A percentile compares a stretch with the other conserved stretches of the same genome.
Evolutionary conservation across 2,888 invertebrate genomes (phyloP).

Genomic region (Tetragonisca angustula): DNA sequence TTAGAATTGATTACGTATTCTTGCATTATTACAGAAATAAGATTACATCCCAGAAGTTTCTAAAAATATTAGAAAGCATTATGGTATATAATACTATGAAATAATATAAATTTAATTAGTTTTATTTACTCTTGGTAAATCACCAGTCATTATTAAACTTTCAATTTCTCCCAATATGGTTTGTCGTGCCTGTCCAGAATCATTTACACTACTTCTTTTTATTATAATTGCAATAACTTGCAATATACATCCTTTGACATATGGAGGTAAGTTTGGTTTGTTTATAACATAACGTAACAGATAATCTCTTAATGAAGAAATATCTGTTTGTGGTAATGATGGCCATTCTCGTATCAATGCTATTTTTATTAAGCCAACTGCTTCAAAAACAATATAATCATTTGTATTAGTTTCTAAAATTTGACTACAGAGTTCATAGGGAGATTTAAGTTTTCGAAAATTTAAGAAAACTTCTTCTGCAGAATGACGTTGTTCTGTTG

Average conservation of each 20-base stretch:
- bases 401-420: slow-evolving; percentile 90
- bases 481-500: slow-evolving; percentile 90
- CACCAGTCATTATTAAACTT: slow-evolving; percentile 89
- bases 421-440: slow-evolving; percentile 91
- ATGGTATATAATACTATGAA: background rate
- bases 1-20: slow-evolving; percentile 94
- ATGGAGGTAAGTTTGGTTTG: slow-evolving; percentile 88
- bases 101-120: background rate
- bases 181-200: slow-evolving; percentile 88
- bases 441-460: slow-evolving; percentile 92
- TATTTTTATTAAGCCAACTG: slow-evolving; percentile 92
- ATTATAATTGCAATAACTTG: slow-evolving; percentile 94
- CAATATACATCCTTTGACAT: slow-evolving; percentile 90
- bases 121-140: slow-evolving; percentile 86
- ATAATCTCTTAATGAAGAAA: slow-evolving; percentile 90
- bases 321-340: slow-evolving; percentile 88
- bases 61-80: slow-evolving; percentile 80
- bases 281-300: slow-evolving; percentile 91
- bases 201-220: slow-evolving; percentile 92
- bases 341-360: slow-evolving; percentile 94
- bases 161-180: slow-evolving; percentile 90
- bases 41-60: slow-evolving; percentile 93
- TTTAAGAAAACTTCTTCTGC: slow-evolving; percentile 93
- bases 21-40: slow-evolving; percentile 93
- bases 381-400: slow-evolving; percentile 94